Evolutionary conservation across 2,113 vertebrate species (phyloP), one percentile per base, ranked within the genome.

Genomic region (Xiphorhynchus elegans): DNA sequence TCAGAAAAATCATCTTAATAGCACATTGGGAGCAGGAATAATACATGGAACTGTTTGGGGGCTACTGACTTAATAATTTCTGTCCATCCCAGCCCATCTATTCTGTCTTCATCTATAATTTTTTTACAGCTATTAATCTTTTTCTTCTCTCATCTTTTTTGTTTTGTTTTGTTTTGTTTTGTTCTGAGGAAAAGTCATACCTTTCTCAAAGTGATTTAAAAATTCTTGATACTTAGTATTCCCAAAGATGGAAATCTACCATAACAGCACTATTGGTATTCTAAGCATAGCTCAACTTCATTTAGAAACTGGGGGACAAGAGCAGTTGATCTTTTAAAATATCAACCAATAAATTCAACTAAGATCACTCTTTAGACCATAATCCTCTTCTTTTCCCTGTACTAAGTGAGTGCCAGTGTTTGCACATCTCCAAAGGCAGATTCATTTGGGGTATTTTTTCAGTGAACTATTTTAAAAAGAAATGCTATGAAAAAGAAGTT

Each of bases 1-100:
- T 95, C 50, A 69, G 69, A 90, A 95, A 58, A 95, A 83, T 70
- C 5, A 52, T 74, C 58, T 73, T 78, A 84, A 39, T 89, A 89
- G 60, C 7, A 73, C 40, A 59, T 6, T 56, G 31, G 60, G 59
- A 73, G n/a, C 19, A 75, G 40, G 29, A 87, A 89, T 66, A 66
- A 44, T 55, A 67, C 15, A n/a, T 68, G 44, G 35, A 76, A 50
- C 6, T 58, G 13, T 74, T 92, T 75, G 39, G 52, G 91, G 46
- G 11, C 49, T 93, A 39, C 37, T 69, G 47, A 17, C 7, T 60
- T 76, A 85, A 69, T 84, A 35, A 75, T 91, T 91, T 88, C 35
- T 72, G 5, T 70, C 23, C 20, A 66, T 11, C 6, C 28, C 7
- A 39, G 12, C 7, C 25, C 8, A 39, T 56, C 17, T 74, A 50